Evolutionary conservation across 1,140 invertebrate species (phyloP).

Genomic region (Bombus sylvicola): DNA sequence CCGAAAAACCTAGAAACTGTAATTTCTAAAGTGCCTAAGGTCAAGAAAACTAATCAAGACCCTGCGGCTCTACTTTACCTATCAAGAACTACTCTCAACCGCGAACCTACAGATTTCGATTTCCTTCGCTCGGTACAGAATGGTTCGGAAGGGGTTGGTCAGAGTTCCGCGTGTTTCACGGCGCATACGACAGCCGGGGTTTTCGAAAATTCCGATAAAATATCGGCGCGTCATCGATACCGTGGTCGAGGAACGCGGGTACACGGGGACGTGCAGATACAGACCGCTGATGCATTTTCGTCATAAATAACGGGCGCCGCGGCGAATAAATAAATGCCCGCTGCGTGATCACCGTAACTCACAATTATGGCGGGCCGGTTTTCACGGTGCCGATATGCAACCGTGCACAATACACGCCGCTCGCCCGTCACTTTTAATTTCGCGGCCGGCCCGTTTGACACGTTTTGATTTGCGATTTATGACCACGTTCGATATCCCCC

Average conservation of each 20-base stretch:
- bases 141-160: neutral
- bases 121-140: neutral
- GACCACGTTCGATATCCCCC: constrained; percentile 66
- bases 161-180: constrained; percentile 25
- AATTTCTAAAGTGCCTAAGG: neutral
- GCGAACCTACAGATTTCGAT: neutral
- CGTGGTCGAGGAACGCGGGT: constrained; percentile 44
- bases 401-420: constrained; percentile 53
- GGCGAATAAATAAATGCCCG: constrained; percentile 74
- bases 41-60: neutral
- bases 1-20: too few species aligned
- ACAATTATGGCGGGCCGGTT: constrained; percentile 72
- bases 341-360: constrained; percentile 74
- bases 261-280: constrained; percentile 62
- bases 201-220: constrained; percentile 69
- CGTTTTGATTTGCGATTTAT: constrained; percentile 78
- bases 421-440: constrained; percentile 79
- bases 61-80: too few species aligned
- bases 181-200: neutral
- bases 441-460: constrained; percentile 70
- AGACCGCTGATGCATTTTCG: constrained; percentile 71
- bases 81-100: too few species aligned
- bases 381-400: constrained; percentile 62
- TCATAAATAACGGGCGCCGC: constrained; percentile 73
- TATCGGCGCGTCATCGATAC: constrained; percentile 76